Conservation (phyloP, 2,888 invertebrate species). For the Geotrupes spiniger region DNA sequence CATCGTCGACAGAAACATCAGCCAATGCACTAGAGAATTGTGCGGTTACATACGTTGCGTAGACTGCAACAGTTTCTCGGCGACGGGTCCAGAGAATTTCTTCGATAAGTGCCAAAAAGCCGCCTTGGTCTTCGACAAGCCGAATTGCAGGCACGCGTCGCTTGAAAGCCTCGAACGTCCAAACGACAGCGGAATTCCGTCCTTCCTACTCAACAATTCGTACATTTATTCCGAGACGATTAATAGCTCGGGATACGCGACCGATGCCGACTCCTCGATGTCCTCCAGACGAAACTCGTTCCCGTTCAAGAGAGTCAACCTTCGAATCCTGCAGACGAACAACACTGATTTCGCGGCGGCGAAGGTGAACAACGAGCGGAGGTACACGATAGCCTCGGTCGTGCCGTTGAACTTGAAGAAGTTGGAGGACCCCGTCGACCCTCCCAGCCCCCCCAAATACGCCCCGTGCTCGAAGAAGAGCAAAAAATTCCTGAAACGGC, state of each 20-base stretch:
- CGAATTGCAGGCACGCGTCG: constrained; percentile 1
- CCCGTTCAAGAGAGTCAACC: constrained; percentile 8
- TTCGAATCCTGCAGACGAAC: constrained; percentile 14
- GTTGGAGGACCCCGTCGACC: constrained; percentile 26
- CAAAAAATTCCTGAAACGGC: constrained; percentile 42
- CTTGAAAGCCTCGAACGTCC: constrained; percentile 17
- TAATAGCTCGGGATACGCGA: constrained; percentile 20
- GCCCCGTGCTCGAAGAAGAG: constrained; percentile 42
- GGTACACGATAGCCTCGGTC: constrained; percentile 25
- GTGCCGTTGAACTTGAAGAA: constrained; percentile 22
- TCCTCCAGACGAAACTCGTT: neutral
- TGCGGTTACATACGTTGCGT: constrained; percentile 45
- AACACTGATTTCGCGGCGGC: constrained; percentile 12
- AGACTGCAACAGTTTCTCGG: constrained; percentile 41
- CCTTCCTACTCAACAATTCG: constrained; percentile 21
- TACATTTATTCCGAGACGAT: constrained; percentile 10
- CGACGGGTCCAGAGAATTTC: constrained; percentile 42
- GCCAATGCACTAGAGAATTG: constrained; percentile 39
- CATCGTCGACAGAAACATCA: constrained; percentile 41
- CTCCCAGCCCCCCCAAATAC: constrained; percentile 41
- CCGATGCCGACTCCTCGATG: constrained; percentile 12
- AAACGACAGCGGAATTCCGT: constrained; percentile 15
- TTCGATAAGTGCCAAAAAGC: constrained; percentile 40
- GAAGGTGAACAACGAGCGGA: constrained; percentile 13
- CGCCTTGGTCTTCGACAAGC: constrained; percentile 19